A percentile compares a stretch with the other conserved stretches of the same genome.
Evolutionary conservation across 2,888 invertebrate species (phyloP).

Genomic region (Teinopalpus imperialis): DNA sequence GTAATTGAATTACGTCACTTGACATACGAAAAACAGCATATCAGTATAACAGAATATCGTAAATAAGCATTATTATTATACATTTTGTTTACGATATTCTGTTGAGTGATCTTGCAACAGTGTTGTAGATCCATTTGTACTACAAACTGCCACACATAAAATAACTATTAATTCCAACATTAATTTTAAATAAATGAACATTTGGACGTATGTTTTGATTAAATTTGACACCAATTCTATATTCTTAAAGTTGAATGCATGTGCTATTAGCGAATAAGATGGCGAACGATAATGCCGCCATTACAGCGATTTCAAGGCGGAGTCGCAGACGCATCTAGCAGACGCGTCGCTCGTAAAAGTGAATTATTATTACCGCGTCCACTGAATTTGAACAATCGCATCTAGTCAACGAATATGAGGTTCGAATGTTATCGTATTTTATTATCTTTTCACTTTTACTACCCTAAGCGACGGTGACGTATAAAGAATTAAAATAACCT

Average conservation of each 20-base stretch:
- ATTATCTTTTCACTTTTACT: slow-evolving; percentile 25
- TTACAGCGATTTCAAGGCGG: slow-evolving; percentile 68
- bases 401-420: slow-evolving; percentile 50
- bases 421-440: slow-evolving; percentile 45
- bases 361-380: slow-evolving; percentile 73
- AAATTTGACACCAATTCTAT: slow-evolving; percentile 2
- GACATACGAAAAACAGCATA: no score
- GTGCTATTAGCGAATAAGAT: slow-evolving; percentile 50
- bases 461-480: slow-evolving; percentile 15
- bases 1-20: no score
- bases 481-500: slow-evolving; percentile 27
- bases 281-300: slow-evolving; percentile 62
- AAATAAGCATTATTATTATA: no score
- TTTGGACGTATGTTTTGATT: slow-evolving; percentile 11
- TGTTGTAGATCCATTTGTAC: no score
- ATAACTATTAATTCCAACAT: no score
- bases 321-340: slow-evolving; percentile 66
- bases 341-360: slow-evolving; percentile 75
- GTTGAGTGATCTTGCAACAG: no score
- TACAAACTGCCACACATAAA: no score
- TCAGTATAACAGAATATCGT: no score
- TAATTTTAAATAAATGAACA: no score
- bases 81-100: no score
- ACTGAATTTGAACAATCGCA: slow-evolving; percentile 74
- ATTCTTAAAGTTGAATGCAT: slow-evolving; percentile 31